These are phyloP conservation scores for Poeciliopsis presidionis DNA, from an alignment of 2,797 vertebrate species.

Conservation along the genomic window DNA sequence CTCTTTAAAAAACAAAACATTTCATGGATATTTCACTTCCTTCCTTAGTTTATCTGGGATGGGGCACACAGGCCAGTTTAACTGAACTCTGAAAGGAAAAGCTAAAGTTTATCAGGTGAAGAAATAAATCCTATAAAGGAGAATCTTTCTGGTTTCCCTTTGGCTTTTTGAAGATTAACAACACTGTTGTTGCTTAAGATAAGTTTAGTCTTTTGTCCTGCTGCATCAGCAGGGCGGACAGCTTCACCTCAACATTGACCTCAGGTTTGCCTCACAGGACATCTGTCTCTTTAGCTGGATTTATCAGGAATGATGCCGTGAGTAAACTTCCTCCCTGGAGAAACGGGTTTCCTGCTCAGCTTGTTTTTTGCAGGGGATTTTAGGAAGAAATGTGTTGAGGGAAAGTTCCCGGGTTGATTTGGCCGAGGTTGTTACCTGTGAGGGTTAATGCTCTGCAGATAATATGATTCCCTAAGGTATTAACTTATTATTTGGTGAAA, in stretches of 20 bases:
- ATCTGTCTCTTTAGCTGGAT: conserved; percentile 58
- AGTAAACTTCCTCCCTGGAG: conserved; percentile 61
- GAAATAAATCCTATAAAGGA: neutral
- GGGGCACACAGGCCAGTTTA: neutral
- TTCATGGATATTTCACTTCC: neutral
- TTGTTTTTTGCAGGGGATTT: conserved; percentile 41
- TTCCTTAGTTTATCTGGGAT: neutral
- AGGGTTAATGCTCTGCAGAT: neutral
- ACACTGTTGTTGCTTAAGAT: conserved; percentile 9
- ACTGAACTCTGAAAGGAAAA: neutral
- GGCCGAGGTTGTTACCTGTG: neutral
- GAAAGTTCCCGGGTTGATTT: neutral
- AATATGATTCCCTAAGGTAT: neutral
- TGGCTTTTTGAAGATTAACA: conserved; percentile 49
- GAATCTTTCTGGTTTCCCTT: neutral
- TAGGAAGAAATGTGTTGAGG: neutral
- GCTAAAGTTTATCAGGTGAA: conserved; percentile 10
- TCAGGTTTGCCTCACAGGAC: conserved; percentile 36
- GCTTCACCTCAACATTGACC: conserved; percentile 45
- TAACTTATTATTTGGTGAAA: neutral
- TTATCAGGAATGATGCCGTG: conserved; percentile 33
- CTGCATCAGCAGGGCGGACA: conserved; percentile 49
- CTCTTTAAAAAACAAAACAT: neutral
- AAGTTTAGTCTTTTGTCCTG: conserved; percentile 18
- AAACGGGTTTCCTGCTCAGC: conserved; percentile 39